A percentile compares a stretch with the other conserved stretches of the same genome.
Conservation (phyloP, 64 coral and sea anemone species). For the Catalaphyllia jardinei region DNA sequence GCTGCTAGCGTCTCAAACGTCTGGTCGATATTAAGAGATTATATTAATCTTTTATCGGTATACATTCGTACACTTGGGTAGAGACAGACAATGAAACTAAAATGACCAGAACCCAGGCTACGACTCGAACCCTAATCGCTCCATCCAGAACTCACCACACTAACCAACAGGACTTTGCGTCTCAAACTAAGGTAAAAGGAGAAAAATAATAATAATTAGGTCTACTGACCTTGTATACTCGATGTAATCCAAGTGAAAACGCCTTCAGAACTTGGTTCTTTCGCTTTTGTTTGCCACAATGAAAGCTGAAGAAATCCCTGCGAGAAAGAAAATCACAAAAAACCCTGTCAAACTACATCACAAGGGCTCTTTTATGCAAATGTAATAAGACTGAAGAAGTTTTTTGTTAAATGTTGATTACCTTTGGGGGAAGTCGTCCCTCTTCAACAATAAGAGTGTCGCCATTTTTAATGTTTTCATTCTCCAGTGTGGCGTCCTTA, state of each 20-base stretch:
- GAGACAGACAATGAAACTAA: too few relatives aligned
- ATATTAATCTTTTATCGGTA: too few relatives aligned
- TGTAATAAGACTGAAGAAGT: neutral
- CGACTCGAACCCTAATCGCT: too few relatives aligned
- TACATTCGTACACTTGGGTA: too few relatives aligned
- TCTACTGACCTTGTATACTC: conserved; percentile 59
- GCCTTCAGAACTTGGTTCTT: neutral
- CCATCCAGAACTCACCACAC: too few relatives aligned
- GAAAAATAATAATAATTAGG: neutral
- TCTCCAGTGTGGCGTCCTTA: conserved; percentile 70
- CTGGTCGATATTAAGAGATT: too few relatives aligned
- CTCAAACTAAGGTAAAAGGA: too few relatives aligned
- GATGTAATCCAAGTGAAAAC: conserved; percentile 68
- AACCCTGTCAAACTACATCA: too few relatives aligned
- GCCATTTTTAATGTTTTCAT: conserved; percentile 66
- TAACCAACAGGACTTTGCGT: too few relatives aligned
- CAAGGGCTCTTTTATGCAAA: too few relatives aligned
- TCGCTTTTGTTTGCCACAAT: conserved; percentile 44
- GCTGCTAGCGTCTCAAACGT: too few relatives aligned
- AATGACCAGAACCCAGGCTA: too few relatives aligned
- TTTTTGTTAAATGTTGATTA: neutral
- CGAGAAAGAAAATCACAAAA: neutral
- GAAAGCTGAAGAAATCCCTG: conserved; percentile 81
- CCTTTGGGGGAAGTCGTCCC: conserved; percentile 81
- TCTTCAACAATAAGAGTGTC: conserved; percentile 64